Base-by-base conservation (phyloP, 2,888 invertebrate genomes). In the Heteromyza rotundicornis region DNA sequence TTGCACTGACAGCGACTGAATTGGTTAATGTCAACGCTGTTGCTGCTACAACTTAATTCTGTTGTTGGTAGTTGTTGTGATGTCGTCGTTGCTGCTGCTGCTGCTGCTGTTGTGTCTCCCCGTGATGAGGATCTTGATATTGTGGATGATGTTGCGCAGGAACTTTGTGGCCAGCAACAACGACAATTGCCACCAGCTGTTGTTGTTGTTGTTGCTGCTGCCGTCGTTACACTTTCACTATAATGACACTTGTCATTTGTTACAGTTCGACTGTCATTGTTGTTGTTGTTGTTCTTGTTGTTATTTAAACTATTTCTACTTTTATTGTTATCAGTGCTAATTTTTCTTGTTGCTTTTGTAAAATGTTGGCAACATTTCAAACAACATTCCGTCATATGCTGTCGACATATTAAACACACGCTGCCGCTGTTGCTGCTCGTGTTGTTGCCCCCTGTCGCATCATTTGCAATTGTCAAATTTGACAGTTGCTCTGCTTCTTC, bases 341-440 rank as follows among this genome's bases (percentile, higher is more conserved):
- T 22, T 54, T 20, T 10, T 51, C 53, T 19, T 57, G 56, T 36
- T 64, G 57, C 52, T 59, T 58, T 32, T 56, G 64, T 57, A 60
- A 72, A 65, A 68, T 67, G 59, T 67, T 66, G 22, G 24, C 47
- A 53, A 36, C 60, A 60, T 17, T 32, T 47, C 44, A 19, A 7
- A 35, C 62, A 65, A 58, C 60, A 62, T 35, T 56, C 53, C 47
- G 40, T 22, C 57, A 55, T 24, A n/a, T 22, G 55, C 10, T 63
- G 54, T 17, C 61, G 59, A 57, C 65, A 63, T 23, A 66, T 27
- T 20, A 62, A 24, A 47, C 60, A 65, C 20, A 63, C 32, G 32
- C 14, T 53, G 35, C 27, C 57, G 47, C 24, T 44, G 59, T 17
- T 47, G 51, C 32, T 59, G 60, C 7, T 44, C 60, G 8, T 52